Evolutionary conservation across 2,113 vertebrate species (phyloP), one percentile per base, ranked within the genome.

Genomic region (Onychostruthus taczanowskii): DNA sequence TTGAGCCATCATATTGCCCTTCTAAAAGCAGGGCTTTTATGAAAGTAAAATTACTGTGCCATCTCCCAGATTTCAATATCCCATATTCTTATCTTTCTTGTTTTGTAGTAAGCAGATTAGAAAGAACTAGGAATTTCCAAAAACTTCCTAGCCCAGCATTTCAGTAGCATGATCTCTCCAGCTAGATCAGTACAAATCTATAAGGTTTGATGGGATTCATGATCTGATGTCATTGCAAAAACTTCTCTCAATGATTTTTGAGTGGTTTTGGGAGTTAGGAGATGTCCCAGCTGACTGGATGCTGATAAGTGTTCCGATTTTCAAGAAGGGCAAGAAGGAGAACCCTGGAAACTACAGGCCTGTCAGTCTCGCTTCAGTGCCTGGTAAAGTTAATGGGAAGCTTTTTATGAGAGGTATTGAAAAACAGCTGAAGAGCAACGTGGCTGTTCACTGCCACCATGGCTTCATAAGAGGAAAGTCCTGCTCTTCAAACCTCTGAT

Each of bases 281-380:
- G 13, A 27, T 20, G 21, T 53, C 11, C 16, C 30, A 46, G 47
- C 9, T 46, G 58, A 37, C 21, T 27, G 33, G 21, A 52, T 35
- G 16, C 10, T 62, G 56, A 3, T 7, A 13, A 46, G 15, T 21
- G 3, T 27, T 53, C 56, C 0, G 1, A 11, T 37, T 52, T 43
- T 44, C 39, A 44, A 43, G 37, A 49, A 59, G 24, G 23, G 14
- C 8, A 59, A 49, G 43, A 62, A 62, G 26, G 16, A 72, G 21
- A 23, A 44, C 20, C 10, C 12, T 0, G 2, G 13, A 44, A 35
- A 53, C 3, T 26, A 21, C 47, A 44, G 20, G 13, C 13, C 21
- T 52, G 26, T 21, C 37, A 83, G 26, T 7, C 16, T 35, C 24
- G 24, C 26, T 26, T 44, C 56, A 44, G 37, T 43, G 20, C 16